Evolutionary conservation across 2,113 vertebrate species (phyloP), one percentile per base, ranked within the genome.

Genomic region (Elachura formosa): DNA sequence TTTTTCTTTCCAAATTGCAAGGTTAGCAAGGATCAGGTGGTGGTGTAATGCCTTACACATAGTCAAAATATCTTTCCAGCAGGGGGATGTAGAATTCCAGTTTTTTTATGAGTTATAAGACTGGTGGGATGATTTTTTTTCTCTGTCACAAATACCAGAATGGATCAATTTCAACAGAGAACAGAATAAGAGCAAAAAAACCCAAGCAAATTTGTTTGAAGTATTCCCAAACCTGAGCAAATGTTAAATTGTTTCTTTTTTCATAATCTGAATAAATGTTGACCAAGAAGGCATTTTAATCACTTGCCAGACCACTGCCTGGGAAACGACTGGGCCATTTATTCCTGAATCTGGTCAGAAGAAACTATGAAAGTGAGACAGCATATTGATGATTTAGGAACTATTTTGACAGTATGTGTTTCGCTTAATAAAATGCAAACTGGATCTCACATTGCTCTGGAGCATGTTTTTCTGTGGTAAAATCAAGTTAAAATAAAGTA

Each of bases 51-150:
- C 13, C 15, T 80, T 77, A 51, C 38, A 63, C 36, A 87, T 68
- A 67, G 26, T 89, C 74, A 86, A 91, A 84, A 82, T 83, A 76
- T 89, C 49, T 86, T 95, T 96, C 94, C 96, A 96, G 95, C 59
- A 96, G 94, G 61, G 94, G 90, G 92, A 55, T 95, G 91, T 97
- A 97, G 87, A 94, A 97, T 96, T 96, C 81, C 82, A 94, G 52
- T 9, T 81, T 96, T 96, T 84, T 89, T 64, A 38, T 51, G 14
- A 79, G 54, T 34, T 89, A 46, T 19, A 56, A n/a, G 67, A 85
- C 71, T 63, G 14, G 61, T 84, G 29, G 28, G 38, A 90, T 74
- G 87, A 56, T 59, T 62, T 49, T 88, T 75, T 84, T 91, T 62
- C 33, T 89, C 14, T 84, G 36, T 45, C 59, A 85, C 4, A 6